Conservation (phyloP, 2,113 vertebrate species). For the Notarius quadriscutis region DNA sequence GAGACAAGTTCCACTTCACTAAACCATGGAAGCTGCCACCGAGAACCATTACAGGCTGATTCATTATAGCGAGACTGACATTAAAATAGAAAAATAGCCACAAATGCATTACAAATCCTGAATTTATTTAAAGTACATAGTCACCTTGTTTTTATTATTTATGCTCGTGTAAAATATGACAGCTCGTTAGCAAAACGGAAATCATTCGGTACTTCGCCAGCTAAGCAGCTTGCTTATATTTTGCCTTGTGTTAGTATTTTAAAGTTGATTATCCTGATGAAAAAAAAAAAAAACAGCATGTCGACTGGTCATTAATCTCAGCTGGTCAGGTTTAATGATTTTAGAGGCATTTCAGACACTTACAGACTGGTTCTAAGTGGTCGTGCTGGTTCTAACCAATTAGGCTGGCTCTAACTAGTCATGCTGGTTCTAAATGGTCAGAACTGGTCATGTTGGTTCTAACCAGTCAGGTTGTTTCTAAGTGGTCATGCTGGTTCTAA, state of each 20-base stretch:
- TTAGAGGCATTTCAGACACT: background rate
- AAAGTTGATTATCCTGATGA: background rate
- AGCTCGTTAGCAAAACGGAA: background rate
- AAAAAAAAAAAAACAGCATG: background rate
- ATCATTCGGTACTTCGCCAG: background rate
- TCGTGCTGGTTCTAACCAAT: background rate
- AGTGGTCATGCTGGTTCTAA: background rate
- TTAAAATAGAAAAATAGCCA: background rate
- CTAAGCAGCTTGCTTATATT: background rate
- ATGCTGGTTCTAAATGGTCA: background rate
- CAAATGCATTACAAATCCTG: background rate
- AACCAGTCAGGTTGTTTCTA: background rate
- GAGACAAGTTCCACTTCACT: conserved; percentile 30
- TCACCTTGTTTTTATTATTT: background rate
- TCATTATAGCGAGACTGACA: background rate
- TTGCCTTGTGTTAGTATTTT: background rate
- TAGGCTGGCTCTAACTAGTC: background rate
- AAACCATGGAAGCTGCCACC: conserved; percentile 24
- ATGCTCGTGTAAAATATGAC: background rate
- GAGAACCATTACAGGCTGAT: conserved; percentile 9
- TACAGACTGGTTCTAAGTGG: background rate
- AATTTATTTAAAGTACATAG: background rate
- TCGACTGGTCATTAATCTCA: background rate
- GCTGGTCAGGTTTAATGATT: background rate
- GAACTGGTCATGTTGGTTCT: background rate